phyloP scores from a whole-genome alignment of 2,797 vertebrate genomes.

The Arremon aurantiirostris region DNA sequence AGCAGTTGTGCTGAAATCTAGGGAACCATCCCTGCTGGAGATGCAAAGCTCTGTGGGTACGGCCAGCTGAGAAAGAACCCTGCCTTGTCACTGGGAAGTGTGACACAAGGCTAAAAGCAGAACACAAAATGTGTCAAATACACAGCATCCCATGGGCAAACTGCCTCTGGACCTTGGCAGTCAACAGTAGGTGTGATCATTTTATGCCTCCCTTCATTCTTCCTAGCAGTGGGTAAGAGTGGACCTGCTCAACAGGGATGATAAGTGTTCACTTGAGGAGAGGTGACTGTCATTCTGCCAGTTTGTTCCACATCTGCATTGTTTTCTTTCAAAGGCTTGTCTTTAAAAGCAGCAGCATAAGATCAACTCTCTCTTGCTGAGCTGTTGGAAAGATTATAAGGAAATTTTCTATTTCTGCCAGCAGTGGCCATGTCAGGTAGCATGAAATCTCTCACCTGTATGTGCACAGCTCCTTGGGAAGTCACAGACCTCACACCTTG shows the following conservation, averaged over 20 bases:
- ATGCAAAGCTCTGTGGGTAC: neutral
- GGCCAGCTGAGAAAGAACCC: neutral
- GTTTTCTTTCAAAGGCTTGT: neutral
- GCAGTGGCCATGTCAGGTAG: neutral
- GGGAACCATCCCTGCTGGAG: neutral
- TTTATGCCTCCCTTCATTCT: conserved; percentile 14
- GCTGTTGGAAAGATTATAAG: neutral
- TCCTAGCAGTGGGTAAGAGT: neutral
- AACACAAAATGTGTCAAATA: conserved; percentile 29
- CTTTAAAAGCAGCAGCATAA: neutral
- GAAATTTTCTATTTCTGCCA: conserved; percentile 22
- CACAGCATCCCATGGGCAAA: neutral
- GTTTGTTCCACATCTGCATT: neutral
- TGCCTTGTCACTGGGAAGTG: neutral
- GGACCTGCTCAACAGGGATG: neutral
- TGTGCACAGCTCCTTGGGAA: conserved; percentile 3
- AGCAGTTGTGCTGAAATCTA: neutral
- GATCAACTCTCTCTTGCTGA: neutral
- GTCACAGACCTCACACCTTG: neutral
- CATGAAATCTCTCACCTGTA: conserved; percentile 14
- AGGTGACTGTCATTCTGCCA: neutral
- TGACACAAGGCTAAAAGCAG: neutral
- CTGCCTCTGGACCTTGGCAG: neutral
- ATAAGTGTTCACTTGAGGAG: conserved; percentile 29
- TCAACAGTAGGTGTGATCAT: neutral